Evolutionary conservation across 1,140 invertebrate species (phyloP), one percentile per base, ranked within the genome.

Genomic region (Pseudoatta argentina): DNA sequence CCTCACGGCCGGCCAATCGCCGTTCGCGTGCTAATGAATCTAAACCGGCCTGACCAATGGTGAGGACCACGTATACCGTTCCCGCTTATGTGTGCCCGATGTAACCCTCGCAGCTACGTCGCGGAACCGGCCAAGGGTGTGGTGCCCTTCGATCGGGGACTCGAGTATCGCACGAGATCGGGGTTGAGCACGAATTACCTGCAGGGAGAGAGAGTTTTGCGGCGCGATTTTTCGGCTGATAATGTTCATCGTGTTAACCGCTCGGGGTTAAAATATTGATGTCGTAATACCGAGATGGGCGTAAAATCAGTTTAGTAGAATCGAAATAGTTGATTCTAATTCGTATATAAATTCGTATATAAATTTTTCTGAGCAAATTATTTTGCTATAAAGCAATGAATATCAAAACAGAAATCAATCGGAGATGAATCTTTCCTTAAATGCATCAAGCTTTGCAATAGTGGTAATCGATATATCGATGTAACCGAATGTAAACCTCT

Each of bases 11-110:
- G 85, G 89, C 94, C 94, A 94, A 94, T 94, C 87, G 89, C 77
- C 71, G 76, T 71, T 66, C 91, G 88, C 90, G 90, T 88, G 91
- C 91, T 94, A 94, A 94, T 94, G 94, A 94, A 94, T 93, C 94
- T 91, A 87, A 94, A 92, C 88, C 87, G 69, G 86, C 87, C 85
- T 91, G 72, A 89, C 94, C 94, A 94, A 94, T 94, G 87, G 89
- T 87, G 78, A 67, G 48, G 71, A 77, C 66, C 81, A 30, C 75
- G 34, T 63, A 67, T 81, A 64, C 85, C 77, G 87, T 88, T 86
- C 87, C 61, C 59, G 85, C 57, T 83, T 21, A 76, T 86, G 76
- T 86, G 83, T 86, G 87, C 89, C 89, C 86, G 82, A 79, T 90
- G 77, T 89, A 91, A 90, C 89, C 89, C 88, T 87, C 75, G 89